phyloP scores from a whole-genome alignment of 2,888 invertebrate species.

The Ectemnius lituratus region DNA sequence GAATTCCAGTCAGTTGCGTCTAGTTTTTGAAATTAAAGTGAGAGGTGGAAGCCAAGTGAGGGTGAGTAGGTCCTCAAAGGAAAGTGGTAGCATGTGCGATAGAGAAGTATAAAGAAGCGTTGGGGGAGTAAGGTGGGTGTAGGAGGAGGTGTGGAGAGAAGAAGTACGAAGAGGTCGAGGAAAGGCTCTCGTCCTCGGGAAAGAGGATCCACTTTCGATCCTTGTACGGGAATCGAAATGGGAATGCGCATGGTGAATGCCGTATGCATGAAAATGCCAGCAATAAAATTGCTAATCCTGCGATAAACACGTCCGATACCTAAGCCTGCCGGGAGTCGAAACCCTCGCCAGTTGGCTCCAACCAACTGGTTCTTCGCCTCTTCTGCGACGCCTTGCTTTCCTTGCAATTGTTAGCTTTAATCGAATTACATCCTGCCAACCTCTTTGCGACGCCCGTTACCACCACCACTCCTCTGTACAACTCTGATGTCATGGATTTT shows the following conservation, averaged over 20 bases:
- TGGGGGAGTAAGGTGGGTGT: background rate
- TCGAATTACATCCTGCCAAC: constrained; percentile 6
- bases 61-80: background rate
- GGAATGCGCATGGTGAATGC: constrained; percentile 25
- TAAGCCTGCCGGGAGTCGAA: constrained; percentile 34
- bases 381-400: background rate
- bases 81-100: constrained; percentile 3
- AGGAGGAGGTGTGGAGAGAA: constrained; percentile 1
- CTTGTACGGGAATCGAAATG: constrained; percentile 34
- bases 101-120: background rate
- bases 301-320: constrained; percentile 56
- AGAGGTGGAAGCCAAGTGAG: constrained; percentile 34
- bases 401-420: constrained; percentile 1
- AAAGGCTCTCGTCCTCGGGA: constrained; percentile 17
- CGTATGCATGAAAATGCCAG: constrained; percentile 46
- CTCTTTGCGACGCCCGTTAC: background rate
- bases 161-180: constrained; percentile 7
- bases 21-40: constrained; percentile 33
- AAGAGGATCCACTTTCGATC: constrained; percentile 49
- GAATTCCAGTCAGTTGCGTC: too few species aligned
- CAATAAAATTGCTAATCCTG: constrained; percentile 59
- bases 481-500: background rate
- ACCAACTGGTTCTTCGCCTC: constrained; percentile 7
- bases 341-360: background rate
- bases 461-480: background rate